Conservation (phyloP, 2,113 vertebrate species). For the Chaetodon auriga region DNA sequence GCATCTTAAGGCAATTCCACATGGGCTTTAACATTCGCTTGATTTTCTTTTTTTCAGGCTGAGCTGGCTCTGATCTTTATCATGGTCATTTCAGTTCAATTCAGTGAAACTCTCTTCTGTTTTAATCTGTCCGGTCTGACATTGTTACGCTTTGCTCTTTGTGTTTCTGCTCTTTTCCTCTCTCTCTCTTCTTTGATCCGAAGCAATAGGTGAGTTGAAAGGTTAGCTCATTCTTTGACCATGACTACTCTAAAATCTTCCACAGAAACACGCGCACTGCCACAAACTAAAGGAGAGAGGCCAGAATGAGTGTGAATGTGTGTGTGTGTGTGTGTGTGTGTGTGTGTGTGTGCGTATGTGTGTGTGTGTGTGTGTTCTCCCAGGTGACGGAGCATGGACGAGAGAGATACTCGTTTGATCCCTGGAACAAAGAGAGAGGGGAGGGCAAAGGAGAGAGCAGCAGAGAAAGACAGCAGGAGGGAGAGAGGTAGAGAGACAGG, state of each 20-base stretch:
- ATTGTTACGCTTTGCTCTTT: slow-evolving; percentile 63
- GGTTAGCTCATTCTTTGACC: slow-evolving; percentile 61
- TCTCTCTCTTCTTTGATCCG: slow-evolving; percentile 67
- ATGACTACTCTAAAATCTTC: slow-evolving; percentile 51
- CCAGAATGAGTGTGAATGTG: slow-evolving; percentile 21
- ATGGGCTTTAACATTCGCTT: slow-evolving; percentile 41
- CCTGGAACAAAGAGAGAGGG: slow-evolving; percentile 77
- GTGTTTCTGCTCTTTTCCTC: slow-evolving; percentile 32
- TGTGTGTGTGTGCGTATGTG: slow-evolving; percentile 30
- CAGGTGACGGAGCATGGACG: slow-evolving; percentile 71
- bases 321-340: slow-evolving; percentile 42
- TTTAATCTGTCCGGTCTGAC: slow-evolving; percentile 62
- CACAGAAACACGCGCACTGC: slow-evolving; percentile 51
- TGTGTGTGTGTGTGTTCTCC: slow-evolving; percentile 62
- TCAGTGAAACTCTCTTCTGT: slow-evolving; percentile 43
- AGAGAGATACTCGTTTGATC: slow-evolving; percentile 80
- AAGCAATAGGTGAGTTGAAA: slow-evolving; percentile 70
- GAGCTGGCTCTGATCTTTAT: slow-evolving; percentile 69
- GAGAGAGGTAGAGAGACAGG: slow-evolving; percentile 41
- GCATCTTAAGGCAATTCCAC: slow-evolving; percentile 16
- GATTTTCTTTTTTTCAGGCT: slow-evolving; percentile 40
- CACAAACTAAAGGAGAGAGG: slow-evolving; percentile 47
- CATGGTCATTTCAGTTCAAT: slow-evolving; percentile 65
- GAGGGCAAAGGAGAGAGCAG: slow-evolving; percentile 70
- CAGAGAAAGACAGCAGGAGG: slow-evolving; percentile 51